These are phyloP conservation scores for Habroteleia sp. DNA, from an alignment of 2,888 invertebrate species.

Conservation along the genomic window DNA sequence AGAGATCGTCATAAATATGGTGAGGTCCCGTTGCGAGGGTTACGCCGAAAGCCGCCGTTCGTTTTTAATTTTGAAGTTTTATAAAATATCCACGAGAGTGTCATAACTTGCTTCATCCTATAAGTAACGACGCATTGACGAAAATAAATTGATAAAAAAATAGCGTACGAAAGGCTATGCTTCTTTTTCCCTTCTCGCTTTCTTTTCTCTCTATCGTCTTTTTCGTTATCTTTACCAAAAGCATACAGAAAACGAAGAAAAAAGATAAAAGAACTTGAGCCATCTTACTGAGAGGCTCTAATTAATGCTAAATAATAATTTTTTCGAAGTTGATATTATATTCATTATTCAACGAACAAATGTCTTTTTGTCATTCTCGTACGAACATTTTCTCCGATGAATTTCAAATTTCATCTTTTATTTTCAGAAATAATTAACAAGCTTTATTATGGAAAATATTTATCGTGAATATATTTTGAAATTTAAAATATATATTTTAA, in stretches of 20 bases:
- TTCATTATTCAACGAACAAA: conserved; percentile 40
- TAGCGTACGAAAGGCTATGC: conserved; percentile 30
- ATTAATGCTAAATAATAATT: conserved; percentile 75
- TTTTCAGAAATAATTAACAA: too few species aligned
- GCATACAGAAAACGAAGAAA: neutral
- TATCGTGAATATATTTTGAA: too few species aligned
- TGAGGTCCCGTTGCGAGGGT: conserved; percentile 52
- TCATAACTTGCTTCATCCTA: conserved; percentile 44
- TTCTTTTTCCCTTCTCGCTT: conserved; percentile 3
- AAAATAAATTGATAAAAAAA: conserved; percentile 44
- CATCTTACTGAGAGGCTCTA: conserved; percentile 62
- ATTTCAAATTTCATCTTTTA: neutral
- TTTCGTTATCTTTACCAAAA: conserved; percentile 9
- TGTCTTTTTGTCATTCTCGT: conserved; percentile 37
- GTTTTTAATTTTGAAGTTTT: conserved; percentile 48
- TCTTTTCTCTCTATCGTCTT: neutral
- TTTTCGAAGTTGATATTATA: conserved; percentile 65
- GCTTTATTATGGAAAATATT: too few species aligned
- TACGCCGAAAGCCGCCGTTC: conserved; percentile 27
- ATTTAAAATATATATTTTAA: too few species aligned
- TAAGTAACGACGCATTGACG: conserved; percentile 46
- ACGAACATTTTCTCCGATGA: neutral
- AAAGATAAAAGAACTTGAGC: conserved; percentile 3
- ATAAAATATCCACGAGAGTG: conserved; percentile 45
- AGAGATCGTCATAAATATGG: conserved; percentile 48